phyloP scores from a whole-genome alignment of 2,888 invertebrate genomes.

The Lepidochrysops patricia region DNA sequence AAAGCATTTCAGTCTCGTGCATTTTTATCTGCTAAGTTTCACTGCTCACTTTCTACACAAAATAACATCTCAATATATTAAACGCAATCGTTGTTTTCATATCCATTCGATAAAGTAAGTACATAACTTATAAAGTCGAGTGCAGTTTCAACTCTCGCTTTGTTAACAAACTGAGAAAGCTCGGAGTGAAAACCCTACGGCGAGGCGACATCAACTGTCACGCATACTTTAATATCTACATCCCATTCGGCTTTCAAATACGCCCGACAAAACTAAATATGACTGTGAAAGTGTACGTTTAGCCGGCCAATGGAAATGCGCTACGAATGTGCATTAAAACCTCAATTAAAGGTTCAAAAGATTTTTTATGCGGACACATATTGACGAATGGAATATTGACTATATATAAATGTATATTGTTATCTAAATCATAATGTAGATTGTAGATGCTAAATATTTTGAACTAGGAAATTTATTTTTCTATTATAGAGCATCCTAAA shows the following conservation, averaged over 20 bases:
- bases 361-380: too few relatives aligned
- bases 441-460: too few relatives aligned
- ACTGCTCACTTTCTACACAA: constrained; percentile 4
- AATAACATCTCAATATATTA: not conserved
- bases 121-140: constrained; percentile 14
- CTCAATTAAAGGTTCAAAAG: not conserved
- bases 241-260: constrained; percentile 31
- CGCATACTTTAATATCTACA: constrained; percentile 28
- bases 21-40: not conserved
- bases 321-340: not conserved
- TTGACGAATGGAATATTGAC: too few relatives aligned
- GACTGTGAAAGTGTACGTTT: constrained; percentile 27
- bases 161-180: constrained; percentile 51
- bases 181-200: constrained; percentile 58
- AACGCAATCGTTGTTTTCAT: not conserved
- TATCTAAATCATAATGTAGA: too few relatives aligned
- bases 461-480: not conserved
- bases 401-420: too few relatives aligned
- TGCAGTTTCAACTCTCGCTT: constrained; percentile 35
- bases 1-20: not conserved
- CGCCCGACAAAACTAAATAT: constrained; percentile 26
- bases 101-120: constrained; percentile 1
- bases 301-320: constrained; percentile 5
- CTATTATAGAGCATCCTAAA: not conserved
- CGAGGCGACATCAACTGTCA: constrained; percentile 41